Percentiles rank a stretch among this genome's conserved stretches.
phyloP scores from a whole-genome alignment of 2,888 invertebrate species.

The Azorinus chamasolen region DNA sequence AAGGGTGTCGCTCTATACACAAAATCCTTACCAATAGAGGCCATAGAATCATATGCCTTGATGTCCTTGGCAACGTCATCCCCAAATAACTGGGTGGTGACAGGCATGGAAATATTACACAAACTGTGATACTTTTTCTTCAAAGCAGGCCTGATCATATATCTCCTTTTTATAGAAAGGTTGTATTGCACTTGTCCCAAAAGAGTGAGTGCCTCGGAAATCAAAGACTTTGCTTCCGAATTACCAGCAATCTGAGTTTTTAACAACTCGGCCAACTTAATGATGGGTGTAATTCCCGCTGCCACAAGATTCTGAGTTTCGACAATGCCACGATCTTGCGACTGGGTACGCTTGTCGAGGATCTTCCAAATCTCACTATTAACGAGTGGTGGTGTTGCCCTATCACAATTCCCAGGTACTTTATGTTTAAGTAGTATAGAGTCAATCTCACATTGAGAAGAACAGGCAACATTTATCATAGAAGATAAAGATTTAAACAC shows the following conservation, averaged over 20 bases:
- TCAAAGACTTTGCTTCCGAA: conserved; percentile 3
- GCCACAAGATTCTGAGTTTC: conserved; percentile 36
- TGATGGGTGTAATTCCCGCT: conserved; percentile 15
- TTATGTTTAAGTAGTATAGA: too few species aligned
- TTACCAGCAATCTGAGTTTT: conserved; percentile 1
- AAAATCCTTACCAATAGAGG: too few species aligned
- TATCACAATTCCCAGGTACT: conserved; percentile 28
- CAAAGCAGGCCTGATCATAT: too few species aligned
- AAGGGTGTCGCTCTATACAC: too few species aligned
- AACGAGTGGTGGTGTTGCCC: conserved; percentile 12
- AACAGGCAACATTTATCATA: conserved; percentile 30
- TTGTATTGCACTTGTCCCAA: too few species aligned
- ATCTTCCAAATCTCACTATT: too few species aligned
- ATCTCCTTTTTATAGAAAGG: too few species aligned
- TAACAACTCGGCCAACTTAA: conserved; percentile 11
- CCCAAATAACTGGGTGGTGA: conserved; percentile 14
- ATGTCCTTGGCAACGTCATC: too few species aligned
- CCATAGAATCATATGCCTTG: too few species aligned
- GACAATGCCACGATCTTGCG: conserved; percentile 14
- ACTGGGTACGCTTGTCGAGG: too few species aligned
- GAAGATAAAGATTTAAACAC: conserved; percentile 15
- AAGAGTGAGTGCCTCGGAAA: too few species aligned
- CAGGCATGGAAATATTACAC: conserved; percentile 7
- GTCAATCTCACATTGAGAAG: conserved; percentile 26
- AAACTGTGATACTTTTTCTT: conserved; percentile 37